Conservation (phyloP, 2,888 invertebrate genomes). For the Myopa tessellatipennis region DNA sequence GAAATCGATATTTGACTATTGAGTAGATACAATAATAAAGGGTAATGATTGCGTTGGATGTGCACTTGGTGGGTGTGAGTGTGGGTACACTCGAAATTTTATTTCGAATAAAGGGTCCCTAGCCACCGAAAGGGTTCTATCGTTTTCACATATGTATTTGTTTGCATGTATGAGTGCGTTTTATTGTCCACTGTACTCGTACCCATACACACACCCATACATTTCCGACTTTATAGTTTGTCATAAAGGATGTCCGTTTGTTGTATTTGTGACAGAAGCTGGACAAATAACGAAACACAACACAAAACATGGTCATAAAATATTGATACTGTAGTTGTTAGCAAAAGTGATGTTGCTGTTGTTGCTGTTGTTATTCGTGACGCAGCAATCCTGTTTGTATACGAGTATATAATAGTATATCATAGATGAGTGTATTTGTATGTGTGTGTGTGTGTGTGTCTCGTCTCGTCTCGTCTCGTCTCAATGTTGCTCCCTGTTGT, state of each 20-base stretch:
- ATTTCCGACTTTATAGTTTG: constrained; percentile 27
- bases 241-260: constrained; percentile 34
- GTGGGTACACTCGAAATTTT: no score
- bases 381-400: not conserved
- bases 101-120: no score
- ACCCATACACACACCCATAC: not conserved
- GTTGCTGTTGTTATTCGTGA: constrained; percentile 12
- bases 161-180: constrained; percentile 12
- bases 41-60: not conserved
- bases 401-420: no score
- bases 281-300: constrained; percentile 32
- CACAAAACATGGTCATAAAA: constrained; percentile 21
- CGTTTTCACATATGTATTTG: not conserved
- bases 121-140: no score
- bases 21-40: not conserved
- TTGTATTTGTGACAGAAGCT: constrained; percentile 24
- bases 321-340: constrained; percentile 31
- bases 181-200: not conserved
- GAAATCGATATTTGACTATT: not conserved
- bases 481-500: not conserved
- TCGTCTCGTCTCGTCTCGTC: no score
- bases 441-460: not conserved
- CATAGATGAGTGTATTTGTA: not conserved
- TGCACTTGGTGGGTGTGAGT: not conserved
- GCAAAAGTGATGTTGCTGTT: constrained; percentile 14